A percentile compares a stretch with the other conserved stretches of the same genome.
These are phyloP conservation scores for Encarsia formosa DNA, from an alignment of 2,888 invertebrate species.

Conservation along the genomic window DNA sequence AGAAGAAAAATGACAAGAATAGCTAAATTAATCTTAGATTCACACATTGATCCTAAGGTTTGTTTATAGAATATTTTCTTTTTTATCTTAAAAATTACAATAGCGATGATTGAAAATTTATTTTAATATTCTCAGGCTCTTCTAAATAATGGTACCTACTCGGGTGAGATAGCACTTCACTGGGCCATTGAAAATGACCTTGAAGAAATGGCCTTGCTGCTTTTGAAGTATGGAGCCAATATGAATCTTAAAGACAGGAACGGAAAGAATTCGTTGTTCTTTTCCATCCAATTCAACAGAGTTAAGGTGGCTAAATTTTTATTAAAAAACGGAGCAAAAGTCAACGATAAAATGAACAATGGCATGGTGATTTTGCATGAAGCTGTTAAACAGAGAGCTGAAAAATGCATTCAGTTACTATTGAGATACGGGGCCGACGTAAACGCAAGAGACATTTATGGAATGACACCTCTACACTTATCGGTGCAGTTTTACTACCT, in stretches of 20 bases:
- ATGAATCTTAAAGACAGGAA: constrained; percentile 11
- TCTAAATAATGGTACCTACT: constrained; percentile 11
- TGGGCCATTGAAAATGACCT: constrained; percentile 6
- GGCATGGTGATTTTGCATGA: constrained; percentile 61
- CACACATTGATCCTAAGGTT: constrained; percentile 9
- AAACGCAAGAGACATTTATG: constrained; percentile 13
- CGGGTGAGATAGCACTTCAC: constrained; percentile 12
- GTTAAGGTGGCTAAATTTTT: constrained; percentile 52
- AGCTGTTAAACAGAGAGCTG: constrained; percentile 32
- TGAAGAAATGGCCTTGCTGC: constrained; percentile 3
- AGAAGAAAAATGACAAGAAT: background rate
- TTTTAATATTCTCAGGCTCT: constrained; percentile 8
- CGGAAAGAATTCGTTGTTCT: constrained; percentile 11
- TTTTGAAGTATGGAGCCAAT: constrained; percentile 14
- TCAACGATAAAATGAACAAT: constrained; percentile 63
- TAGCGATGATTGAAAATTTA: background rate
- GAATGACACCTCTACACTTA: constrained; percentile 16
- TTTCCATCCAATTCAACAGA: constrained; percentile 36
- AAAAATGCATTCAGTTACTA: constrained; percentile 8
- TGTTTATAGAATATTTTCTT: background rate
- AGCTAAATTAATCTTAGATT: constrained; percentile 9
- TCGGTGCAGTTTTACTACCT: constrained; percentile 11
- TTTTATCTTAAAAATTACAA: background rate
- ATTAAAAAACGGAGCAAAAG: constrained; percentile 56
- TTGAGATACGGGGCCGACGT: constrained; percentile 9